phyloP scores from a whole-genome alignment of 2,113 vertebrate genomes.

The Pseudolaguvia tuberculata region DNA sequence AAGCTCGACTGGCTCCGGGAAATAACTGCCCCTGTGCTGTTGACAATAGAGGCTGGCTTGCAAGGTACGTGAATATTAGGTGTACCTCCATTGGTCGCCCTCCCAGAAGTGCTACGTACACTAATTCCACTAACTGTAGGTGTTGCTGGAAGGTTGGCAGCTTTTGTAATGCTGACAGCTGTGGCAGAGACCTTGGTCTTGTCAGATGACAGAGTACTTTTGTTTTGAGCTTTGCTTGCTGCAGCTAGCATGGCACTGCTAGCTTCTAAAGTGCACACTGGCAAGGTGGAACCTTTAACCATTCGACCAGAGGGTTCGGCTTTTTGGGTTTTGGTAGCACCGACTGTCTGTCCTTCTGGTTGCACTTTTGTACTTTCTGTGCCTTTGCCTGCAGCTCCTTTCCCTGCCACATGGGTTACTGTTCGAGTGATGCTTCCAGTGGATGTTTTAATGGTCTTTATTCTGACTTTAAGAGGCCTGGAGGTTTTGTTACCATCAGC shows the following conservation, averaged over 20 bases:
- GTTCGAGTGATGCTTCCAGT: conserved; percentile 81
- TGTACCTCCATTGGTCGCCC: conserved; percentile 61
- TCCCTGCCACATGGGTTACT: conserved; percentile 76
- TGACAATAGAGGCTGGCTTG: conserved; percentile 68
- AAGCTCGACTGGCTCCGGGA: conserved; percentile 89
- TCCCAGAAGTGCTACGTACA: conserved; percentile 64
- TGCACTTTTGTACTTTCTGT: conserved; percentile 53
- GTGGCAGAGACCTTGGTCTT: conserved; percentile 57
- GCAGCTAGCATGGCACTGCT: conserved; percentile 90
- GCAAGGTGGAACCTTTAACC: conserved; percentile 76
- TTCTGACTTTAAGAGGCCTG: conserved; percentile 86
- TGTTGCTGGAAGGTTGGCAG: conserved; percentile 61
- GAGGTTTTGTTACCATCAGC: neutral
- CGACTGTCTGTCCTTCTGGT: conserved; percentile 41
- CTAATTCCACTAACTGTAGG: conserved; percentile 45
- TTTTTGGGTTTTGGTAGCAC: conserved; percentile 51
- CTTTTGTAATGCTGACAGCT: conserved; percentile 61
- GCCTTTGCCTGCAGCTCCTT: conserved; percentile 47
- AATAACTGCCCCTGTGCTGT: conserved; percentile 79
- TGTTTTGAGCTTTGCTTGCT: conserved; percentile 76
- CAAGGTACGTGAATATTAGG: conserved; percentile 39
- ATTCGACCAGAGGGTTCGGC: conserved; percentile 60
- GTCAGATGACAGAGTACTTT: conserved; percentile 50
- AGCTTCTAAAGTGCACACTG: conserved; percentile 79
- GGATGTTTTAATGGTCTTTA: conserved; percentile 91